Evolutionary conservation across 2,113 vertebrate species (phyloP).

Genomic region (Rhinolophus ferrumequinum): DNA sequence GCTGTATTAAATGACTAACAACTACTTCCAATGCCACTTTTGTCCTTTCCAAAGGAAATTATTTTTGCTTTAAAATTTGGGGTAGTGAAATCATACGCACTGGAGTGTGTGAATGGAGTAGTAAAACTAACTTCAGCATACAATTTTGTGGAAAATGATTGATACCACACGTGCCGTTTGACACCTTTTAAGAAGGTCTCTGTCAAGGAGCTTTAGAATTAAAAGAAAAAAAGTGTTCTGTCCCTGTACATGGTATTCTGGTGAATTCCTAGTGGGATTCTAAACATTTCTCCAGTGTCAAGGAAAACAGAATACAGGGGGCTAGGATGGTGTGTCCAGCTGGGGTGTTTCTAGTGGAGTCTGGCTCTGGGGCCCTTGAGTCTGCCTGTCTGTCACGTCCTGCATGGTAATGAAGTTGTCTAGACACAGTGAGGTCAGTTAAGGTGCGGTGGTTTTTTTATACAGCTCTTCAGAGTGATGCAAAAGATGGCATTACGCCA

Average conservation of each 20-base stretch:
- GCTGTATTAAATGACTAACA: neutral
- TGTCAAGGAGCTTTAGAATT: slow-evolving; percentile 17
- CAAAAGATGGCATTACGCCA: neutral
- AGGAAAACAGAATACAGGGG: neutral
- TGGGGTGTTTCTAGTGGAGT: neutral
- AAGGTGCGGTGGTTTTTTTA: neutral
- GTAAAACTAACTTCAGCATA: neutral
- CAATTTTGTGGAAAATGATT: neutral
- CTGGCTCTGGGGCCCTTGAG: neutral
- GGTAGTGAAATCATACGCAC: neutral
- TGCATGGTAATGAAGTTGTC: neutral
- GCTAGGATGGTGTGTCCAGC: too few species aligned
- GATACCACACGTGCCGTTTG: neutral
- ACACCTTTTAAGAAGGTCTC: neutral
- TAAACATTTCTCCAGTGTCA: neutral
- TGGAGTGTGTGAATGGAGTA: neutral
- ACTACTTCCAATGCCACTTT: neutral
- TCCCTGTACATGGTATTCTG: neutral
- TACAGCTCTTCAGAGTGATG: neutral
- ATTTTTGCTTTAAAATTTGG: slow-evolving; percentile 14
- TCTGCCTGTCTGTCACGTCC: neutral
- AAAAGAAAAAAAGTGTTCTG: neutral
- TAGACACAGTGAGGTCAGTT: neutral
- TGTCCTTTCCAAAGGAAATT: neutral
- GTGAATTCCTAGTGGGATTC: neutral